Percentiles rank a stretch among this genome's conserved stretches.
Conservation (phyloP, 2,113 vertebrate genomes). For the Nansenia antarctica region DNA sequence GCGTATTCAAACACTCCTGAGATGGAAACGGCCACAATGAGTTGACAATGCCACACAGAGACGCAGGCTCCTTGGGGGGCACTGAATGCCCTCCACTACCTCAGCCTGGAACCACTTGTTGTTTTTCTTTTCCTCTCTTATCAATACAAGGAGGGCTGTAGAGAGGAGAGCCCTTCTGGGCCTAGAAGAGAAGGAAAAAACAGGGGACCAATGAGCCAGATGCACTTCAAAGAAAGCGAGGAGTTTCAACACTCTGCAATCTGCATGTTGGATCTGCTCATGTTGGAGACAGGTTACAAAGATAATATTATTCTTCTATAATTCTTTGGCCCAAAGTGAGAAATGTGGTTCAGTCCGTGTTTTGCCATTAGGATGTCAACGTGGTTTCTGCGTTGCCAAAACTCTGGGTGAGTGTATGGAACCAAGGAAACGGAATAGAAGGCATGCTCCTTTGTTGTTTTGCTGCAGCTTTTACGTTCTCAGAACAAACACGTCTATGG, state of each 20-base stretch:
- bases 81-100: not conserved
- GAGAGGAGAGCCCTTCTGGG: not conserved
- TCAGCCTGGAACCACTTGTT: not conserved
- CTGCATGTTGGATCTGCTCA: too few relatives aligned
- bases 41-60: not conserved
- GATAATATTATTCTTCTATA: too few relatives aligned
- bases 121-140: slow-evolving; percentile 8
- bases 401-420: too few relatives aligned
- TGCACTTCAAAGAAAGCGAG: too few relatives aligned
- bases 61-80: not conserved
- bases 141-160: not conserved
- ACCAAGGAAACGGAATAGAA: slow-evolving; percentile 9
- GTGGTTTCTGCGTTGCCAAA: not conserved
- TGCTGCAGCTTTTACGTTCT: slow-evolving; percentile 17
- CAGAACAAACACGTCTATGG: not conserved
- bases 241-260: too few relatives aligned
- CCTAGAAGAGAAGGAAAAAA: not conserved
- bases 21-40: slow-evolving; percentile 1
- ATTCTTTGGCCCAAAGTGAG: too few relatives aligned
- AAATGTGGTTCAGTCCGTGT: not conserved
- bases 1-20: not conserved
- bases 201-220: not conserved
- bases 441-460: slow-evolving; percentile 5
- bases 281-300: too few relatives aligned
- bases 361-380: not conserved